Percentiles rank a stretch among this genome's conserved stretches.
These are phyloP conservation scores for Opisthograptis luteolata DNA, from an alignment of 2,888 invertebrate genomes.

Conservation along the genomic window DNA sequence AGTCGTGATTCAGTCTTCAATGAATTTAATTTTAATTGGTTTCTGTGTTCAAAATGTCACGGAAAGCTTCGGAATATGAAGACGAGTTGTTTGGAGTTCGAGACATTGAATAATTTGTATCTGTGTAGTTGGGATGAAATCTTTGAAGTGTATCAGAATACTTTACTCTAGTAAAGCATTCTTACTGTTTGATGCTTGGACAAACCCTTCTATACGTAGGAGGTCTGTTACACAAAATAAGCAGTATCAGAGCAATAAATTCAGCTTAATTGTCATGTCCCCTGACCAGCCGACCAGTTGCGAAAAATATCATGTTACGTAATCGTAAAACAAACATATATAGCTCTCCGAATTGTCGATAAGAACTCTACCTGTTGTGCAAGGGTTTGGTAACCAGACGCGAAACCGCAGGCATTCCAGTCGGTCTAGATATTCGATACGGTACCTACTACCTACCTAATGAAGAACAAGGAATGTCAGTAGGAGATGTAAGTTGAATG, in stretches of 20 bases:
- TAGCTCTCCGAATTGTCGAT: background rate
- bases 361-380: constrained; percentile 40
- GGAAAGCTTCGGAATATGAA: constrained; percentile 7
- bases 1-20: constrained; percentile 33
- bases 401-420: constrained; percentile 40
- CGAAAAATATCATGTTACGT: constrained; percentile 5
- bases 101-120: background rate
- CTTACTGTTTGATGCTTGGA: too few relatives aligned
- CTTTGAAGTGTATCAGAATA: background rate
- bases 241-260: too few relatives aligned
- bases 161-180: too few relatives aligned
- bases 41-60: constrained; percentile 31
- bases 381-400: constrained; percentile 38
- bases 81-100: constrained; percentile 6
- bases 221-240: too few relatives aligned
- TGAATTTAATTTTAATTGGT: constrained; percentile 41
- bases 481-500: too few relatives aligned
- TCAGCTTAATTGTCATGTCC: too few relatives aligned
- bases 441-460: background rate
- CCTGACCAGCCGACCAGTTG: background rate
- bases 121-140: background rate
- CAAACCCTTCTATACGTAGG: too few relatives aligned
- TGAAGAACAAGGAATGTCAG: background rate
- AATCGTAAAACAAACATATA: background rate
- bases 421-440: constrained; percentile 23